Evolutionary conservation across 2,113 vertebrate genomes (phyloP).

Genomic region (Ciconia maguari): DNA sequence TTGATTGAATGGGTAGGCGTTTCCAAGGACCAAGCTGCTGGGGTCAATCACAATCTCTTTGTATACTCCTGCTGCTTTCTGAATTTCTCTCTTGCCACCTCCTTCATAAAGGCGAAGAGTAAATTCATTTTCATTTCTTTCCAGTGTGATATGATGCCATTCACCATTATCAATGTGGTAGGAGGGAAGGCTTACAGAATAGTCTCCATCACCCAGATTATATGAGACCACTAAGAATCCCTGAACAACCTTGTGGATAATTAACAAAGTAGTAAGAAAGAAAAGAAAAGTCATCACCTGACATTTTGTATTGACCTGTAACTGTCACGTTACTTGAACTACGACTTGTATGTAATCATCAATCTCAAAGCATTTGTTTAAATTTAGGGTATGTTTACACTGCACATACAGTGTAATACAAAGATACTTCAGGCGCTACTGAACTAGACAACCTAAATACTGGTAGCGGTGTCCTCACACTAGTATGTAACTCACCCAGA

Average conservation of each 20-base stretch:
- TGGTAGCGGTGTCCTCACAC: neutral
- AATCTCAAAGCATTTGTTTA: neutral
- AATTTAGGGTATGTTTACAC: neutral
- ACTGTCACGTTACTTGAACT: neutral
- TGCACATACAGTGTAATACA: neutral
- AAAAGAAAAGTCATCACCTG: neutral
- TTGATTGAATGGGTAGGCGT: conserved; percentile 71
- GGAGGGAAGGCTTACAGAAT: conserved; percentile 79
- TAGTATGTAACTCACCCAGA: neutral
- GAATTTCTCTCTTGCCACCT: conserved; percentile 81
- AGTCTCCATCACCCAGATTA: conserved; percentile 88
- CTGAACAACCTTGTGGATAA: conserved; percentile 75
- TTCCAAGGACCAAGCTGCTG: conserved; percentile 81
- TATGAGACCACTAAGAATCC: conserved; percentile 82
- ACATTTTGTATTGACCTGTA: neutral
- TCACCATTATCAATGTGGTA: conserved; percentile 87
- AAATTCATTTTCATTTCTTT: conserved; percentile 87
- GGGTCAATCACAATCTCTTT: conserved; percentile 85
- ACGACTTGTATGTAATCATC: neutral
- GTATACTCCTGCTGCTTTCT: conserved; percentile 73
- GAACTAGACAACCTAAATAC: neutral
- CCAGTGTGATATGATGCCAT: conserved; percentile 84
- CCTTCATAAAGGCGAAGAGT: conserved; percentile 83
- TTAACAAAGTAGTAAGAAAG: neutral
- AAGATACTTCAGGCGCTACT: neutral